Percentiles rank a stretch among this genome's conserved stretches.
Evolutionary conservation across 2,888 invertebrate genomes (phyloP).

Genomic region (Thyatira batis): DNA sequence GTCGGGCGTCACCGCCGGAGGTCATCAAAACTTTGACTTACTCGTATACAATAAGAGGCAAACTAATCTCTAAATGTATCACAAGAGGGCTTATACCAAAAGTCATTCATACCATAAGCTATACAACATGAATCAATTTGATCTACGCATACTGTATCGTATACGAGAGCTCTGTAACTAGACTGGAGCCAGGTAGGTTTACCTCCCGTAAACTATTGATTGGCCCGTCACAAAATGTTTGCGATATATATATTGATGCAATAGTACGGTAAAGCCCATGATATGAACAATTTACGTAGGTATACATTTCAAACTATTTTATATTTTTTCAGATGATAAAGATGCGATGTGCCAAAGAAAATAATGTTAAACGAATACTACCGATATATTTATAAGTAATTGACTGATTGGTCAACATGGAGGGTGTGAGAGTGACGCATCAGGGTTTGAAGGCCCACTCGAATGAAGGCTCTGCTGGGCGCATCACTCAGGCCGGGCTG

Average conservation of each 20-base stretch:
- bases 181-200: neutral
- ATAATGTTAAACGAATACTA: conserved; percentile 37
- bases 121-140: neutral
- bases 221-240: neutral
- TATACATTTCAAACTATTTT: conserved; percentile 1
- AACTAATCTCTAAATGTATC: neutral
- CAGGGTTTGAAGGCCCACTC: conserved; percentile 82
- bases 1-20: conserved; percentile 7
- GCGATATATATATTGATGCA: neutral
- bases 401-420: conserved; percentile 53
- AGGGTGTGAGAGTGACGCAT: conserved; percentile 82
- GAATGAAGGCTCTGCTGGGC: conserved; percentile 82
- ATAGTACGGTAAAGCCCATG: neutral
- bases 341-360: conserved; percentile 52
- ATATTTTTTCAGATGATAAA: conserved; percentile 54
- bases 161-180: neutral
- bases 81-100: neutral
- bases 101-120: no score
- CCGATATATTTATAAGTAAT: conserved; percentile 29
- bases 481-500: conserved; percentile 89
- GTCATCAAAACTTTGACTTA: conserved; percentile 4
- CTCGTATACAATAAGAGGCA: conserved; percentile 2
- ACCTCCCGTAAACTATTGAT: neutral
- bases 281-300: neutral
- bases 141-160: neutral